These are phyloP conservation scores for Biston stratarius DNA, from an alignment of 2,888 invertebrate genomes.

Conservation along the genomic window DNA sequence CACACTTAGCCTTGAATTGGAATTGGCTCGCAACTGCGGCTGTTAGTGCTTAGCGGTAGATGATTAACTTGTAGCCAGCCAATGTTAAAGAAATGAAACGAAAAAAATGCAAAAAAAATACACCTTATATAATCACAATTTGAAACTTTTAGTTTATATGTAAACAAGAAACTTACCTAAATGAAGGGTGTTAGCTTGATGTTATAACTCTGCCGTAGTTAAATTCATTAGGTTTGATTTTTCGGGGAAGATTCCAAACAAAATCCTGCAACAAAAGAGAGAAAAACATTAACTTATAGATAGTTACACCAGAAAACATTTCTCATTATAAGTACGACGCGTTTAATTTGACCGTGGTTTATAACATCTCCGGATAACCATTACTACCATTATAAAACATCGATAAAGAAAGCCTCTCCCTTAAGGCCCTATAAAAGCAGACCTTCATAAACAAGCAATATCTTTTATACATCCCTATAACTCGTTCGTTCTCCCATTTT, in stretches of 20 bases:
- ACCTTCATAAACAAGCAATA: constrained; percentile 82
- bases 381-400: constrained; percentile 71
- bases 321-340: constrained; percentile 43
- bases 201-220: constrained; percentile 72
- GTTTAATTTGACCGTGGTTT: constrained; percentile 62
- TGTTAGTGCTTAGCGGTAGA: no score
- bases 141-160: background rate
- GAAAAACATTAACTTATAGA: constrained; percentile 5
- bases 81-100: no score
- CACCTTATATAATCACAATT: background rate
- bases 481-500: constrained; percentile 68
- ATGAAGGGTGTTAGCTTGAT: constrained; percentile 71
- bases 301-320: constrained; percentile 18
- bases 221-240: constrained; percentile 67
- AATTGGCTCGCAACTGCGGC: no score
- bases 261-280: constrained; percentile 73
- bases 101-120: no score
- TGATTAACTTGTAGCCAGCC: no score
- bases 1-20: no score
- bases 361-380: constrained; percentile 70
- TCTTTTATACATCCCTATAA: constrained; percentile 73
- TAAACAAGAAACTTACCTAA: constrained; percentile 66
- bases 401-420: constrained; percentile 73
- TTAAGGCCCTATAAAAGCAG: constrained; percentile 73
- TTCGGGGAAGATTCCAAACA: constrained; percentile 41